Conservation (phyloP, 2,113 vertebrate species). For the Rhinichthys klamathensis region DNA sequence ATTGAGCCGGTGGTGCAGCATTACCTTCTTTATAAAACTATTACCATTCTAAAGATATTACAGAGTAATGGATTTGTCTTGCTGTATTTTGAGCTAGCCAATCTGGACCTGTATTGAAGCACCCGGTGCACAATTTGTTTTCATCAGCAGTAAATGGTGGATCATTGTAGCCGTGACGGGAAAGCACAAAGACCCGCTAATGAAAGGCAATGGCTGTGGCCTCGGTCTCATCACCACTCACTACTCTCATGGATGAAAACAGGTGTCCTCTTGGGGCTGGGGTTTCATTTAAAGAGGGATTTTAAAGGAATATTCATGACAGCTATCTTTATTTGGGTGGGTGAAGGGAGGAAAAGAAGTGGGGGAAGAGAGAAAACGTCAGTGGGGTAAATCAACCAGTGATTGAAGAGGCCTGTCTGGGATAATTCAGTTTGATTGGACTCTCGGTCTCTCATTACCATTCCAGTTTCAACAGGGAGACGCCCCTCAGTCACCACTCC, state of each 20-base stretch:
- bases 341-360: slow-evolving; percentile 15
- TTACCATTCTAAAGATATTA: slow-evolving; percentile 52
- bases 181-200: slow-evolving; percentile 58
- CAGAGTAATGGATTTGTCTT: slow-evolving; percentile 45
- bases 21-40: slow-evolving; percentile 41
- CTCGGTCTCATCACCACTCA: slow-evolving; percentile 49
- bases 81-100: slow-evolving; percentile 44
- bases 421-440: slow-evolving; percentile 69
- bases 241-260: slow-evolving; percentile 52
- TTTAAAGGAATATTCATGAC: slow-evolving; percentile 65
- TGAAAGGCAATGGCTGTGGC: slow-evolving; percentile 58
- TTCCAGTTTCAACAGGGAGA: slow-evolving; percentile 55
- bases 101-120: slow-evolving; percentile 52
- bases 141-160: slow-evolving; percentile 59
- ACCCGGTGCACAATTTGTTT: slow-evolving; percentile 61
- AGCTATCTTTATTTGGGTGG: slow-evolving; percentile 63
- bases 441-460: slow-evolving; percentile 59
- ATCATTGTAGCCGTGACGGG: slow-evolving; percentile 56
- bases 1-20: not conserved
- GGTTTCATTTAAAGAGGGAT: slow-evolving; percentile 56
- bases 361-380: slow-evolving; percentile 14
- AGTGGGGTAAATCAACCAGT: slow-evolving; percentile 58
- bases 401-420: slow-evolving; percentile 69
- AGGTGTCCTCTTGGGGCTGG: slow-evolving; percentile 55
- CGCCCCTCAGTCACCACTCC: slow-evolving; percentile 25